Evolutionary conservation across 2,113 vertebrate genomes (phyloP).

Genomic region (Aptenodytes forsteri): DNA sequence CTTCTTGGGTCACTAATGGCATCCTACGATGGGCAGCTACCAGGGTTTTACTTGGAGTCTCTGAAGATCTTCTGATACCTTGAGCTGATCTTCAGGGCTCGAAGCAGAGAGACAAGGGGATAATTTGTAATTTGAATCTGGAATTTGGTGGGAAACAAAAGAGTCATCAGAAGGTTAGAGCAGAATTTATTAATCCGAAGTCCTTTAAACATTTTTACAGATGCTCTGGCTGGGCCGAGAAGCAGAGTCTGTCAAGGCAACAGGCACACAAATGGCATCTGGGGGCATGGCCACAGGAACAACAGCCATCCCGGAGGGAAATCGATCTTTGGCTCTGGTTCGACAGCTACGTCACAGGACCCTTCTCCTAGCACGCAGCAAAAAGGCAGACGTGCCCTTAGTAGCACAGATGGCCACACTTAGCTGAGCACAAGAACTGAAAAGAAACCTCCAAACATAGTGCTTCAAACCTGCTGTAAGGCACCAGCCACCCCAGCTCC

Average conservation of each 20-base stretch:
- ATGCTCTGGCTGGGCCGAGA: background rate
- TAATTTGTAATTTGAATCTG: background rate
- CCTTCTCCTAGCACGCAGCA: background rate
- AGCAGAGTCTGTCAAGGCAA: background rate
- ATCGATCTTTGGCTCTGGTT: background rate
- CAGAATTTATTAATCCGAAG: background rate
- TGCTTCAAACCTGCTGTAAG: accelerated
- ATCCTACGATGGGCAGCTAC: background rate
- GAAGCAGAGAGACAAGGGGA: background rate
- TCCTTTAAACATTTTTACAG: background rate
- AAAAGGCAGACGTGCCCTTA: background rate
- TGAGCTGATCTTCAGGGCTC: background rate
- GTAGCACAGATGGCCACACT: background rate
- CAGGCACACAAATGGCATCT: background rate
- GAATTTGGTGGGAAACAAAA: background rate
- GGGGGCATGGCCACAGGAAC: background rate
- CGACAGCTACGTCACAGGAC: background rate
- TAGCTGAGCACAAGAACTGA: background rate
- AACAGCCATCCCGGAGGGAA: background rate
- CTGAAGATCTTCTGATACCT: background rate
- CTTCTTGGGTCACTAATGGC: background rate
- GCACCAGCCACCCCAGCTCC: background rate
- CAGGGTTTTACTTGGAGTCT: background rate
- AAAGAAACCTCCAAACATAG: background rate
- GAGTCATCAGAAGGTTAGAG: background rate